These are phyloP conservation scores for Tupiocoris notatus DNA, from an alignment of 2,888 invertebrate genomes.

Conservation along the genomic window DNA sequence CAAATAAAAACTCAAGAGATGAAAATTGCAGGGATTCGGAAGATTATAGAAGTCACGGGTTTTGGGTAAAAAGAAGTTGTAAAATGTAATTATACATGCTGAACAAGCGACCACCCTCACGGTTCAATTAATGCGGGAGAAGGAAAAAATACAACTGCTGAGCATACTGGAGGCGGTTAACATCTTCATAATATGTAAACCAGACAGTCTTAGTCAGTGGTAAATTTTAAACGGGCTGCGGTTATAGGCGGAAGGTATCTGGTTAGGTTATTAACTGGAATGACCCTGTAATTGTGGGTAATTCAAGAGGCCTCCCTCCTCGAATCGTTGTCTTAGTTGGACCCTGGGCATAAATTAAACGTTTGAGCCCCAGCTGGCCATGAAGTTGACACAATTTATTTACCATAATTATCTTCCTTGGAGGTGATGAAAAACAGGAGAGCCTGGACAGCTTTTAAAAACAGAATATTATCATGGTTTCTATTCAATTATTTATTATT, in stretches of 20 bases:
- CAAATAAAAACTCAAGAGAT: too few species aligned
- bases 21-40: too few species aligned
- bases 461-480: too few species aligned
- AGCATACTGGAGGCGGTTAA: too few species aligned
- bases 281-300: slow-evolving; percentile 24
- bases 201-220: background rate
- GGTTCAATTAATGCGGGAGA: too few species aligned
- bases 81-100: too few species aligned
- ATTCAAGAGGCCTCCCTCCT: slow-evolving; percentile 4
- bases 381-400: background rate
- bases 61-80: too few species aligned
- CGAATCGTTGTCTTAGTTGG: background rate
- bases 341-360: background rate
- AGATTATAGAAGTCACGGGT: too few species aligned
- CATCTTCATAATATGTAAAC: background rate
- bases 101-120: too few species aligned
- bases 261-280: slow-evolving; percentile 8
- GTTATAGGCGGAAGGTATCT: background rate
- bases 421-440: background rate
- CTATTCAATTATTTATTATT: too few species aligned
- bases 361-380: background rate
- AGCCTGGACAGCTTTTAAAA: too few species aligned
- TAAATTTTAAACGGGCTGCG: background rate
- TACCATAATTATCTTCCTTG: background rate
- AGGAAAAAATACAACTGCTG: too few species aligned